Evolutionary conservation across 37 sponge, comb jelly and placozoan genomes (phyloP), one percentile per base, ranked within the genome.

Genomic region (Cliona cf. orientalis): DNA sequence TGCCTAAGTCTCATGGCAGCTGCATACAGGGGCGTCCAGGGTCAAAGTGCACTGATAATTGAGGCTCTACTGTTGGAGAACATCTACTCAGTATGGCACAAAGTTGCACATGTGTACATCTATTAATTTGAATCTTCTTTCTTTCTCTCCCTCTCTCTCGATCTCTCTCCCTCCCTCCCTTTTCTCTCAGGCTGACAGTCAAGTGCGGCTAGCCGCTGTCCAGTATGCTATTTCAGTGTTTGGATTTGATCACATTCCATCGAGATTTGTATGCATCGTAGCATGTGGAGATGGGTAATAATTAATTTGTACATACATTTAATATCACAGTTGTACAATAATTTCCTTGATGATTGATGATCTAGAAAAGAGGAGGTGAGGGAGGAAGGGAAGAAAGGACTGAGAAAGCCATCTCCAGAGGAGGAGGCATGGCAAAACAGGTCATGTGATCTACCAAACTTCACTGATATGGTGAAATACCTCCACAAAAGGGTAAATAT

Each of bases 221-320:
- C 75, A 72, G 35, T 80, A 56, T 71, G 85, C 89, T 21, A 12
- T 26, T 0, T 37, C 79, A 14, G 72, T 92, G 46, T 92, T 92
- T 42, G 90, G 90, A 41, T 89, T 85, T 38, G 33, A 60, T 55
- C 82, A 88, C 42, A 53, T 70, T 19, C 81, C 86, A 0, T 92
- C 93, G 7, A 44, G 93, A 17, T 92, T 84, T 64, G 86, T 88
- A 14, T 80, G 90, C 65, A 75, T 92, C 34, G 7, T 92, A 1
- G 93, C 86, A 26, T 75, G 68, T 72, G 93, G 90, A 64, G 93
- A 92, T n/a, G n/a, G n/a, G n/a, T n/a, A n/a, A n/a, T 61, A 61
- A 61, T 22, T 5, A 61, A n/a, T 12, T 12, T 7, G 69, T 67
- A 6, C 23, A 6, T 67, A 23, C 41, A 37, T 37, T 11, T 9